Base-by-base conservation (phyloP, 2,888 invertebrate genomes). In the Drosophila setosimentum region DNA sequence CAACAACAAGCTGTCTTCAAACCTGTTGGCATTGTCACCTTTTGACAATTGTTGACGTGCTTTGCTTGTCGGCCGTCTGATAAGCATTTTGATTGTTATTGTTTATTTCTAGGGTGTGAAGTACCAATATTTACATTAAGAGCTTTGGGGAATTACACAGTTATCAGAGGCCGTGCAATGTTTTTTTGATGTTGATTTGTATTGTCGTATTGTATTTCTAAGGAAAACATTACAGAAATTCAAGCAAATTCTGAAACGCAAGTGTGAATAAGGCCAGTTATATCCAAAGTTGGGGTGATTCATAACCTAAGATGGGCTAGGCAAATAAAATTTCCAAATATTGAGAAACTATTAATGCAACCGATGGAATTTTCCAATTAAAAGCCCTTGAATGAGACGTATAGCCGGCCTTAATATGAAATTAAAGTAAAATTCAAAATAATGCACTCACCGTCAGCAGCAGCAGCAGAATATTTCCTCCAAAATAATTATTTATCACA, bases 21-120 rank as follows among this genome's bases (percentile, higher is more conserved):
- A 86, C 84, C 82, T 88, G 89, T 85, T 85, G 83, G 70, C 89
- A 80, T 76, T 78, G 83, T 80, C 69, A 61, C 42, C 35, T 63
- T 60, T 27, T 27, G n/a, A 55, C 48, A 65, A 51, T 37, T 53
- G 54, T 55, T 69, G 73, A 82, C 70, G 64, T 71, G 77, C 33
- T 16, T 68, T 70, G 67, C 78, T 60, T 76, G 70, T 33, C 18
- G 54, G 8, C 42, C 18, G 29, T 32, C 64, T 60, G 80, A 78
- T 78, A 80, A 78, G 71, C 71, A 48, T 37, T 54, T 29, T 32
- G 35, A 11, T 16, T 49, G 24, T 45, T 45, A 24, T 45, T 45
- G 21, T 42, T 33, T 61, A n/a, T 58, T 48, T 33, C 16, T 63
- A 24, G 68, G 73, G 89, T 80, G 89, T 78, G 78, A 85, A 83